Evolutionary conservation across 2,888 invertebrate species (phyloP).

Genomic region (Gastrophysa polygoni): DNA sequence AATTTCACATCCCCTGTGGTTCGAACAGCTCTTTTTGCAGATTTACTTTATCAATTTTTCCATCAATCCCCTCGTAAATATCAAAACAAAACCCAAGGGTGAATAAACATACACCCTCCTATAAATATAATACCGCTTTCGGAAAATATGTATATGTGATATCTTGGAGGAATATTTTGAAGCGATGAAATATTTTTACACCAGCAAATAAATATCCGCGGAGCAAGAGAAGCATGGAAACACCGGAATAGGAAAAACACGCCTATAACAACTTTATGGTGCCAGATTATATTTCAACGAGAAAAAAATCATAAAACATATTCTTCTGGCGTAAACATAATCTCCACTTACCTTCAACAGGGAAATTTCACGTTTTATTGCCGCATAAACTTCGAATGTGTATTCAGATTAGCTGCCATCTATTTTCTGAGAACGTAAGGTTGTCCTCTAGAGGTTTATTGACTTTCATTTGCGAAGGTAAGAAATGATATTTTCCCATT

Average conservation of each 20-base stretch:
- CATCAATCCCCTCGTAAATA: background rate
- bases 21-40: too few species aligned
- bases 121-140: background rate
- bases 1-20: too few species aligned
- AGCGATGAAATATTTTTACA: slow-evolving; percentile 11
- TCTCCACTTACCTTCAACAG: slow-evolving; percentile 40
- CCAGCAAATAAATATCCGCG: slow-evolving; percentile 8
- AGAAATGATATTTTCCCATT: slow-evolving; percentile 13
- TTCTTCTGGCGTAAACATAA: slow-evolving; percentile 38
- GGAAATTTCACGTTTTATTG: slow-evolving; percentile 33
- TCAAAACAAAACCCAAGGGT: background rate
- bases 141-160: slow-evolving; percentile 10
- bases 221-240: slow-evolving; percentile 9
- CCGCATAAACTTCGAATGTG: slow-evolving; percentile 37
- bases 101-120: background rate
- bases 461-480: slow-evolving; percentile 17
- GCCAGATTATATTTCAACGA: slow-evolving; percentile 20
- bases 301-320: slow-evolving; percentile 40
- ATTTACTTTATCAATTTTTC: too few species aligned
- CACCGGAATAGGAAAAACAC: slow-evolving; percentile 17
- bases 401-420: slow-evolving; percentile 38
- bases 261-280: slow-evolving; percentile 20
- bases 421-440: slow-evolving; percentile 16
- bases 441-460: background rate
- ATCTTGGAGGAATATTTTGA: slow-evolving; percentile 7